Percentiles rank a stretch among this genome's conserved stretches.
phyloP scores from a whole-genome alignment of 2,797 vertebrate species.

The Crax fasciolata region DNA sequence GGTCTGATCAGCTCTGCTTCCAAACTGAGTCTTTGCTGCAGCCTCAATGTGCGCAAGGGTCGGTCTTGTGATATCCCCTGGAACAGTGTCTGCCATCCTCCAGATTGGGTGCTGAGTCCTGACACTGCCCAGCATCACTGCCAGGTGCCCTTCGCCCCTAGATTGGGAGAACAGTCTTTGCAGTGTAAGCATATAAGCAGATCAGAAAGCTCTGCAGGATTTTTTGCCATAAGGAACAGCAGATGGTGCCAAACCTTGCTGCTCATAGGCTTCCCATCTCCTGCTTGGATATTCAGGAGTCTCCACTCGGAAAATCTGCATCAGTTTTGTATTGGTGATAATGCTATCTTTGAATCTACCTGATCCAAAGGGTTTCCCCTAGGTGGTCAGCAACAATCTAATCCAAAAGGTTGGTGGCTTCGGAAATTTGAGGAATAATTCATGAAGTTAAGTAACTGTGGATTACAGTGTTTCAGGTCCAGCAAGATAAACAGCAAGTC shows the following conservation, averaged over 20 bases:
- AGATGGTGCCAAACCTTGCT: constrained; percentile 74
- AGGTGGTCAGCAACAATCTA: neutral
- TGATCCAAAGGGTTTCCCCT: neutral
- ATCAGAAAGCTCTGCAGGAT: neutral
- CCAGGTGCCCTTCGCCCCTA: neutral
- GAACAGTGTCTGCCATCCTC: rapidly evolving
- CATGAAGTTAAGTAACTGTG: neutral
- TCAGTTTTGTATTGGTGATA: neutral
- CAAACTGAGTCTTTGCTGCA: neutral
- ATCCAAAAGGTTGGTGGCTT: neutral
- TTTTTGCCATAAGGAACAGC: constrained; percentile 66
- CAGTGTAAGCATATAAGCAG: neutral
- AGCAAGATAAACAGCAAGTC: neutral
- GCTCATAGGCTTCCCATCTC: neutral
- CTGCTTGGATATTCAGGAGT: neutral
- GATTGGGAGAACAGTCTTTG: neutral
- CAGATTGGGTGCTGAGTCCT: neutral
- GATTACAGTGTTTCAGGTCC: neutral
- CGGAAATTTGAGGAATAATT: neutral
- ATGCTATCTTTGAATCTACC: neutral
- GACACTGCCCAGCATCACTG: neutral
- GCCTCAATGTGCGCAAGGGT: rapidly evolving
- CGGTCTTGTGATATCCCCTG: neutral
- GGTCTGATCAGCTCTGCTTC: neutral
- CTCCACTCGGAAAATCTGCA: neutral